Conservation (phyloP, 2,113 vertebrate species). For the Xiphophorus maculatus region DNA sequence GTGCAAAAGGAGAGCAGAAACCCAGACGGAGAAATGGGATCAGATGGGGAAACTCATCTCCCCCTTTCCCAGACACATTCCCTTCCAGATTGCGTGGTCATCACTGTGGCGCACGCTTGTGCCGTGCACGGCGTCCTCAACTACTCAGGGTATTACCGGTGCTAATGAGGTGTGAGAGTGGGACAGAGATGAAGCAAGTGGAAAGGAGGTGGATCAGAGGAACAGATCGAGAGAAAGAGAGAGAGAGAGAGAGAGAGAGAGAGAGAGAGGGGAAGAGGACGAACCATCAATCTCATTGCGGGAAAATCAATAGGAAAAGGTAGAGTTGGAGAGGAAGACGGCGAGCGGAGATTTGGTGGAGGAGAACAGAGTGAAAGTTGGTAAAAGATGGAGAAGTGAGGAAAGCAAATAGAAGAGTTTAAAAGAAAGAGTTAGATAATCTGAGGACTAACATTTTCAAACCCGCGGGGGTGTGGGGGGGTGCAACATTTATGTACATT, state of each 20-base stretch:
- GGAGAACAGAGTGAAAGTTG: constrained; percentile 12
- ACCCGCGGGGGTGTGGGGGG: constrained; percentile 24
- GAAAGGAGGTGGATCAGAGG: constrained; percentile 57
- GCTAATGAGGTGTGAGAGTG: constrained; percentile 73
- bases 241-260: not conserved
- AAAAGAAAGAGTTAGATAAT: constrained; percentile 5
- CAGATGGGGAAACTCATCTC: constrained; percentile 72
- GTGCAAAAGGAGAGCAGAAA: constrained; percentile 53
- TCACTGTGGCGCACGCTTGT: constrained; percentile 15
- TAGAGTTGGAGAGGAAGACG: constrained; percentile 19
- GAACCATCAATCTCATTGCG: constrained; percentile 40
- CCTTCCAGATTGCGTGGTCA: constrained; percentile 50
- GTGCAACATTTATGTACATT: not conserved
- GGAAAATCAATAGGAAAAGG: constrained; percentile 37
- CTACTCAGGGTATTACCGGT: constrained; percentile 72
- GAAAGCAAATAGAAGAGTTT: not conserved
- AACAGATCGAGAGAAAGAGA: constrained; percentile 28
- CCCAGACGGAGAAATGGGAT: constrained; percentile 70
- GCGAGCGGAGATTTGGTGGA: constrained; percentile 23
- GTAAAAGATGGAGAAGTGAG: constrained; percentile 1
- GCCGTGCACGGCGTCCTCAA: constrained; percentile 61
- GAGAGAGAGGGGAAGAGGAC: constrained; percentile 19
- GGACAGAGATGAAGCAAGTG: constrained; percentile 62
- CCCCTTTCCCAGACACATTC: constrained; percentile 59
- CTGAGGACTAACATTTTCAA: constrained; percentile 17